Conservation (phyloP, 2,888 invertebrate species). For the Tubulanus polymorphus region DNA sequence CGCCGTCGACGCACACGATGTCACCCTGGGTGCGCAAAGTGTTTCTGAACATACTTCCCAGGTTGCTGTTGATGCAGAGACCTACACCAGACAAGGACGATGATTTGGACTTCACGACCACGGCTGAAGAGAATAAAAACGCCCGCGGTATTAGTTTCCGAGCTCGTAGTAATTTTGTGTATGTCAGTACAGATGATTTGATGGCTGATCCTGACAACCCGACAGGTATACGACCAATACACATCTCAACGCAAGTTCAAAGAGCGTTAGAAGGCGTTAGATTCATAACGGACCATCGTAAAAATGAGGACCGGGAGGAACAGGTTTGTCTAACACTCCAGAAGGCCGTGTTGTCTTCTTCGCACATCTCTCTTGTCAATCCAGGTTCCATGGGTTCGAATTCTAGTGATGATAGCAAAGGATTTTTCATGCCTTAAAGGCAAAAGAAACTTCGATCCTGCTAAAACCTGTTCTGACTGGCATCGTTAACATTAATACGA, state of each 20-base stretch:
- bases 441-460: too few relatives aligned
- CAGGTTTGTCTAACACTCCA: conserved; percentile 30
- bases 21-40: conserved; percentile 93
- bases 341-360: too few relatives aligned
- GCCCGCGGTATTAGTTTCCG: neutral
- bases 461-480: too few relatives aligned
- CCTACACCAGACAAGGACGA: too few relatives aligned
- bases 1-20: conserved; percentile 96
- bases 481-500: too few relatives aligned
- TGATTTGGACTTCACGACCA: neutral
- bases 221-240: neutral
- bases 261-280: conserved; percentile 35
- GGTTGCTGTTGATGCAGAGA: conserved; percentile 84
- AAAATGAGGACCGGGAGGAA: conserved; percentile 31
- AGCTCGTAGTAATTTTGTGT: neutral
- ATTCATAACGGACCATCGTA: conserved; percentile 37
- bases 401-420: too few relatives aligned
- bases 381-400: too few relatives aligned
- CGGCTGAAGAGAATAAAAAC: neutral
- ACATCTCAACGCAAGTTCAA: conserved; percentile 15
- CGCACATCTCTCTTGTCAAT: too few relatives aligned
- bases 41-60: conserved; percentile 89
- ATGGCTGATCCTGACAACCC: neutral
- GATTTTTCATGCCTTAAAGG: too few relatives aligned
- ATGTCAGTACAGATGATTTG: neutral